Evolutionary conservation across 2,888 invertebrate species (phyloP).

Genomic region (Oligia latruncula): DNA sequence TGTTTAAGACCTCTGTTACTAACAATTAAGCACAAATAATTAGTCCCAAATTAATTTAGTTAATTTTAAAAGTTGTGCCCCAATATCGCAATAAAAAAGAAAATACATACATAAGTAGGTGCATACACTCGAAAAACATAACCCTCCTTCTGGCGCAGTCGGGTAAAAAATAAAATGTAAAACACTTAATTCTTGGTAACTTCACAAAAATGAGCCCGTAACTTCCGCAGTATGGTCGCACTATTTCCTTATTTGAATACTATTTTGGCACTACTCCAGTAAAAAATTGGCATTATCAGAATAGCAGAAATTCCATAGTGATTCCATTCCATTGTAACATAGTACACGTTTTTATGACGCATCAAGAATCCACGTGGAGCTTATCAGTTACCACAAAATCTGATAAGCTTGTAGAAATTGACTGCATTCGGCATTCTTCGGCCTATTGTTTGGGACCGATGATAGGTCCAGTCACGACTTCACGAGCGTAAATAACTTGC

Average conservation of each 20-base stretch:
- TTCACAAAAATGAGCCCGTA: background rate
- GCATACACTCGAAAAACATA: too few relatives aligned
- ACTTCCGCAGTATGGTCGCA: background rate
- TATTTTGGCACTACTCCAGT: constrained; percentile 21
- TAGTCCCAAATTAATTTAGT: too few relatives aligned
- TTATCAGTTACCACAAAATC: constrained; percentile 48
- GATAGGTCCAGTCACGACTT: background rate
- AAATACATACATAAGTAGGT: too few relatives aligned
- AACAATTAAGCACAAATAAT: too few relatives aligned
- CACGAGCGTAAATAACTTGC: background rate
- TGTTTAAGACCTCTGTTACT: too few relatives aligned
- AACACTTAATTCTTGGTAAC: background rate
- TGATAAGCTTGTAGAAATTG: constrained; percentile 27
- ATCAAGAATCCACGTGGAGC: constrained; percentile 30
- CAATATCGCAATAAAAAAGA: background rate
- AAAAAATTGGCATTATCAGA: constrained; percentile 19
- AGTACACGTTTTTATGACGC: constrained; percentile 25
- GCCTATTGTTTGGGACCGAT: constrained; percentile 27
- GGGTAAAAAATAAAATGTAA: background rate
- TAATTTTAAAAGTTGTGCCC: background rate
- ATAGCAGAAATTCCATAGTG: constrained; percentile 9
- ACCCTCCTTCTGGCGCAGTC: too few relatives aligned
- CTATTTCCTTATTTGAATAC: constrained; percentile 25
- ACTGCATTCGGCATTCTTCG: constrained; percentile 18
- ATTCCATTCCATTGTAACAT: constrained; percentile 4